Base-by-base conservation (phyloP, 2,113 vertebrate species). In the Eurystomus gularis region DNA sequence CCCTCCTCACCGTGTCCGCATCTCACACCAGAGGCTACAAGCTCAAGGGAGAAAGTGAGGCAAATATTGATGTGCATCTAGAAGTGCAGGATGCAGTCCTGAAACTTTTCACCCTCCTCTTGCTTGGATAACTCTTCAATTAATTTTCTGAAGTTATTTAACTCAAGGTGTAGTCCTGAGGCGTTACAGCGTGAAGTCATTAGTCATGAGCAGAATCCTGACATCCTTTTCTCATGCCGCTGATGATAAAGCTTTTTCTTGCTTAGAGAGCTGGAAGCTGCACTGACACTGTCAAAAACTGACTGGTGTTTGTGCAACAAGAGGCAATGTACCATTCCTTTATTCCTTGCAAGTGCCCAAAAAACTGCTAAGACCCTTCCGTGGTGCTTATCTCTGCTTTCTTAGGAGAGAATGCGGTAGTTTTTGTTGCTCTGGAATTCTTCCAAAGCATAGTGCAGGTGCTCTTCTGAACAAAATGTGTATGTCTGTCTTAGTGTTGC, bases 91-190 rank as follows among this genome's bases (percentile, higher is more conserved):
- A 73, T 82, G 29, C 49, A 76, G 15, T 95, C 58, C 70, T 88
- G 58, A 88, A 85, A 31, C 62, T 82, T 93, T 93, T 88, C 25
- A 58, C 40, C 83, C 10, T 82, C 49, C 80, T 72, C 54, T 91
- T 73, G 78, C 87, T 95, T 96, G 93, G 78, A 48, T 85, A 76
- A 85, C 48, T 76, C 75, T 88, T 91, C 62, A 90, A 77, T 93
- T 94, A 89, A 91, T 96, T 93, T 94, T 93, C 73, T 33, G n/a
- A 91, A 82, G 73, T 93, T 94, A 80, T 80, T 92, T 91, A 91
- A 88, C 66, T 93, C 58, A 73, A 80, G 84, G 66, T 93, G 37
- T 77, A 91, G 75, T 73, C 49, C 71, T 83, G 94, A 91, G 95
- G 89, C 82, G 86, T 73, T 93, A 44, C 69, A 78, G 88, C 78